A percentile compares a stretch with the other conserved stretches of the same genome.
phyloP scores from a whole-genome alignment of 1,140 invertebrate species.

The Drosophila sp. region DNA sequence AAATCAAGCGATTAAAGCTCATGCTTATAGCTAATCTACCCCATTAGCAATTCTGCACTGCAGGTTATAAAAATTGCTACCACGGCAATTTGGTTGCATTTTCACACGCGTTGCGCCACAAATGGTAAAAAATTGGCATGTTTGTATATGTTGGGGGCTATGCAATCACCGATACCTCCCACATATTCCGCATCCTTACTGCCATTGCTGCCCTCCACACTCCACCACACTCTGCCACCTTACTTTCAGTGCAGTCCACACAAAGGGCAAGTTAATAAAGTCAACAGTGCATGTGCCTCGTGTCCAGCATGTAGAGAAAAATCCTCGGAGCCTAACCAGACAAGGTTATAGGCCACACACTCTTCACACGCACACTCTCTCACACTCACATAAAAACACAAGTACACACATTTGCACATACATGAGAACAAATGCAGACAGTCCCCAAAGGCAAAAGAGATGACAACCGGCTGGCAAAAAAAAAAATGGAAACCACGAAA shows the following conservation, averaged over 20 bases:
- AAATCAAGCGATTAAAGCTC: not conserved
- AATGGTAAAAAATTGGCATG: slow-evolving; percentile 48
- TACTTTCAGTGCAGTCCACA: slow-evolving; percentile 26
- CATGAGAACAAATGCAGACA: slow-evolving; percentile 5
- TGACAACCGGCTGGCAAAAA: slow-evolving; percentile 19
- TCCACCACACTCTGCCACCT: too few species aligned
- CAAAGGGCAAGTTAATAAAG: slow-evolving; percentile 74
- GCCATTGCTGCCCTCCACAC: too few species aligned
- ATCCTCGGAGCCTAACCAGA: slow-evolving; percentile 16
- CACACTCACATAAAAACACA: slow-evolving; percentile 13
- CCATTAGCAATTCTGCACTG: not conserved
- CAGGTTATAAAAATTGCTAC: slow-evolving; percentile 42
- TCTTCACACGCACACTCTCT: too few species aligned
- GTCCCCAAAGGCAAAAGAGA: slow-evolving; percentile 24
- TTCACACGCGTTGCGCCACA: slow-evolving; percentile 46
- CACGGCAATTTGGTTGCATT: slow-evolving; percentile 55
- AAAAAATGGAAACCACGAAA: slow-evolving; percentile 14
- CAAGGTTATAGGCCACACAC: slow-evolving; percentile 8
- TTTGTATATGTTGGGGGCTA: slow-evolving; percentile 16
- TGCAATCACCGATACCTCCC: slow-evolving; percentile 4
- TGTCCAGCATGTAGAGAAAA: slow-evolving; percentile 46
- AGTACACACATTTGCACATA: not conserved
- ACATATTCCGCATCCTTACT: too few species aligned
- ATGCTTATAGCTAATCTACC: slow-evolving; percentile 15
- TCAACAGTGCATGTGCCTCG: slow-evolving; percentile 61